Base-by-base conservation (phyloP, 2,888 invertebrate species). In the Netelia fuscicornis region DNA sequence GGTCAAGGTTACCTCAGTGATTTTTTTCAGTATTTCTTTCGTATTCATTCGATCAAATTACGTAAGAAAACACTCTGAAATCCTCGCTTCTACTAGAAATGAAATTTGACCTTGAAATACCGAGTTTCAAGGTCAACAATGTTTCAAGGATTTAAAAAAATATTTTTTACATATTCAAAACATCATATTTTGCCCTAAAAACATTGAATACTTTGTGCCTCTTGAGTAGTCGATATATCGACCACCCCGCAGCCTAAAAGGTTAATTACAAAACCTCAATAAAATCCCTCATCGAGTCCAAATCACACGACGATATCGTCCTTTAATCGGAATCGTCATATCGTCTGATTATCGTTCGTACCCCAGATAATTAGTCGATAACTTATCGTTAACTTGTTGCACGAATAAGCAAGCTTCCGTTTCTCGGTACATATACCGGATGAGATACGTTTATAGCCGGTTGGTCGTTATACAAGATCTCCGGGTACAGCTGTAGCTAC, bases 331-430 rank as follows among this genome's bases (percentile, higher is more conserved):
- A 30, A 30, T 30, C 30, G 30, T 30, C 5, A 30, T n/a, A 52
- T 52, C 11, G 52, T 13, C 52, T 11, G n/a, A 52, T 52, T 52
- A 52, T 52, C 52, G 13, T 52, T 11, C 30, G 30, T 30, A 30
- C 30, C 3, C 30, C 30, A 25, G 30, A 30, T 30, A 30, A 30
- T 30, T 30, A 30, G 30, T 30, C 30, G 6, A 30, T 30, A 52
- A 52, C 11, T 52, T 13, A 13, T 52, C 13, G 30, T 62, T 30
- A 30, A 62, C 62, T 62, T 62, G 62, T 62, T 62, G 62, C 62
- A 13, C 62, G 30, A 62, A 62, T 62, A 13, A 13, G 25, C 30
- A 11, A 30, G 62, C 30, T 13, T 10, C 13, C 30, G 30, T 30
- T 30, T 30, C 30, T 30, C 30, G 10, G 17, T 30, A 30, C 30